phyloP scores from a whole-genome alignment of 2,797 vertebrate genomes.

The Rhynchotus rufescens region DNA sequence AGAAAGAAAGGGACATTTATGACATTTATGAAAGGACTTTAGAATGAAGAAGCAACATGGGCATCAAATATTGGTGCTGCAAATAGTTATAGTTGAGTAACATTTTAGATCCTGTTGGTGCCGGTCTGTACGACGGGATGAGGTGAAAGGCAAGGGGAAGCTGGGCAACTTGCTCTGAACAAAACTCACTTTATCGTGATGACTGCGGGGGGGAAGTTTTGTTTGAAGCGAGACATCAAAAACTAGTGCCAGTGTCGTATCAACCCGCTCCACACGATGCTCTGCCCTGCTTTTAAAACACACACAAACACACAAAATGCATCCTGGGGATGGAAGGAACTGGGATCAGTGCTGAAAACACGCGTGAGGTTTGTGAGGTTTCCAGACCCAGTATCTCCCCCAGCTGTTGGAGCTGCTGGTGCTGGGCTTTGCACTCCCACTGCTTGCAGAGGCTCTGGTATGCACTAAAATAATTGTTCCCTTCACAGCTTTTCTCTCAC shows the following conservation, averaged over 20 bases:
- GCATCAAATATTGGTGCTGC: conserved; percentile 9
- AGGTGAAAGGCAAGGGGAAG: neutral
- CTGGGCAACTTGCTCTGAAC: neutral
- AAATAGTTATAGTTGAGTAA: conserved; percentile 35
- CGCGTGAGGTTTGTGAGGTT: neutral
- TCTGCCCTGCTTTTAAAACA: neutral
- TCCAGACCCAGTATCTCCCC: neutral
- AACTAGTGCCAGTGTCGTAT: neutral
- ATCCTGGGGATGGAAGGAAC: neutral
- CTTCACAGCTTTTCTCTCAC: neutral
- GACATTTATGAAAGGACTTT: neutral
- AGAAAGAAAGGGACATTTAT: neutral
- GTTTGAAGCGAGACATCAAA: conserved; percentile 31
- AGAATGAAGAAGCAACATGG: neutral
- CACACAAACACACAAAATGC: too few species aligned
- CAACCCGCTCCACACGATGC: neutral
- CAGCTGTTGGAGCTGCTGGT: neutral
- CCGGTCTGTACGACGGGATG: neutral
- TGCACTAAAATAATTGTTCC: neutral
- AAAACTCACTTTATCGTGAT: conserved; percentile 50
- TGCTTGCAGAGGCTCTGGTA: neutral
- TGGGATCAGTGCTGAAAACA: neutral
- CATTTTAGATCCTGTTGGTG: conserved; percentile 61
- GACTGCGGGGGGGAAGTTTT: conserved; percentile 38
- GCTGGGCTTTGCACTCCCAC: neutral